A percentile compares a stretch with the other conserved stretches of the same genome.
These are phyloP conservation scores for Sclerurus mexicanus DNA, from an alignment of 2,113 vertebrate genomes.

Conservation along the genomic window DNA sequence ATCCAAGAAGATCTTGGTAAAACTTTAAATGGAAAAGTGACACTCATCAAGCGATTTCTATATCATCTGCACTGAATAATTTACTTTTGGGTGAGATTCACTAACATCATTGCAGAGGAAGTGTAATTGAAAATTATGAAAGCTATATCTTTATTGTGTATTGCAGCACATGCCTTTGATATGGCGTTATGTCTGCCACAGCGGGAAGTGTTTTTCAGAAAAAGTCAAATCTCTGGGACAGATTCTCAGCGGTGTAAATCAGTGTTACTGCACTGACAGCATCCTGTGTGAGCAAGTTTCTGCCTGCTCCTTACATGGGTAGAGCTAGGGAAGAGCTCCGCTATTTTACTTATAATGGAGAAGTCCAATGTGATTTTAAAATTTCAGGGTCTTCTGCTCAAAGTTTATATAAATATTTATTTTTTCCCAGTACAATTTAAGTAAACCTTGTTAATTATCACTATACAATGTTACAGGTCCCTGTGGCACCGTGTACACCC, in stretches of 20 bases:
- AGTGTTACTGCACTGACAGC: not conserved
- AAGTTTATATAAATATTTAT: not conserved
- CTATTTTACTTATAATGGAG: not conserved
- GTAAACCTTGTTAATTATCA: not conserved
- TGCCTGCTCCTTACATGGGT: not conserved
- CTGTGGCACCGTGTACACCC: fast-evolving
- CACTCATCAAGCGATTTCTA: conserved; percentile 70
- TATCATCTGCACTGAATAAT: conserved; percentile 76
- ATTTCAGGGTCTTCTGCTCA: not conserved
- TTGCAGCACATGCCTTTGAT: conserved; percentile 67
- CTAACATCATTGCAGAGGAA: conserved; percentile 78
- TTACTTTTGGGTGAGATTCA: conserved; percentile 78
- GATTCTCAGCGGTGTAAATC: conserved; percentile 19
- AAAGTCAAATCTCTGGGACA: conserved; percentile 55
- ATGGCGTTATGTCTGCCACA: conserved; percentile 72
- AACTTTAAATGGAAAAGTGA: conserved; percentile 76
- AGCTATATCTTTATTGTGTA: conserved; percentile 76
- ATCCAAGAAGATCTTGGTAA: conserved; percentile 73
- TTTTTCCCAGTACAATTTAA: not conserved
- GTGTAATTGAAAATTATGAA: conserved; percentile 81
- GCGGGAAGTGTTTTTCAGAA: conserved; percentile 67
- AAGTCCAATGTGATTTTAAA: not conserved
- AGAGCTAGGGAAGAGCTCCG: not conserved
- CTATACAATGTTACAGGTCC: not conserved
- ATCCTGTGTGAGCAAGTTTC: not conserved